phyloP scores from a whole-genome alignment of 2,113 vertebrate species.

The Genyomyrus donnyi region DNA sequence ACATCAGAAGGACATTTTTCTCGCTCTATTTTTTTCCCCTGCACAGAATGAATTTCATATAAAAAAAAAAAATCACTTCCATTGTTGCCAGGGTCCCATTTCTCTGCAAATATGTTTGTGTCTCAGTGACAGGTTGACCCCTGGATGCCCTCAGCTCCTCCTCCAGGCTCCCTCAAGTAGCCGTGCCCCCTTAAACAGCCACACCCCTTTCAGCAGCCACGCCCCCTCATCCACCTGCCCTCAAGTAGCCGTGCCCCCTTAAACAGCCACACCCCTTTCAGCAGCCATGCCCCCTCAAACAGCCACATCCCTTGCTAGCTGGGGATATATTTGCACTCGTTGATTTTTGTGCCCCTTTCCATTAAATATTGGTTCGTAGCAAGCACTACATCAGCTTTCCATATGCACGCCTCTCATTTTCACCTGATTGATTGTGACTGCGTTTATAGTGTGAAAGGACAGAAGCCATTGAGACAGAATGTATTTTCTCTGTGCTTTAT shows the following conservation, averaged over 20 bases:
- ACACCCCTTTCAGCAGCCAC: not conserved
- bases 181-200: not conserved
- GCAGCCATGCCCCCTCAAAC: not conserved
- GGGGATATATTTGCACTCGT: not conserved
- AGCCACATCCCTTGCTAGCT: not conserved
- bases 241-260: not conserved
- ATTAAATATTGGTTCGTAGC: not conserved
- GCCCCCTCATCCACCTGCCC: not conserved
- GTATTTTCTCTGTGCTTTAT: constrained; percentile 8
- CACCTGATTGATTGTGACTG: not conserved
- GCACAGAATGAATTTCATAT: not conserved
- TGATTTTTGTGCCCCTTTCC: not conserved
- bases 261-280: not conserved
- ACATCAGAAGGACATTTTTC: not conserved
- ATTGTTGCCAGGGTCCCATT: not conserved
- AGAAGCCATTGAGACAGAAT: not conserved
- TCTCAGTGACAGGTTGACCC: not conserved
- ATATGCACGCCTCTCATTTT: not conserved
- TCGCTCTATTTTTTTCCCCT: not conserved
- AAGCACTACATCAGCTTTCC: not conserved
- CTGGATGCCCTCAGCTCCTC: not conserved
- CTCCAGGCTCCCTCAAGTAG: not conserved
- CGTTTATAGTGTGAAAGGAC: not conserved
- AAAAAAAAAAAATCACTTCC: not conserved
- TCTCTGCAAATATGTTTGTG: not conserved